Evolutionary conservation across 2,797 vertebrate genomes (phyloP), one percentile per base, ranked within the genome.

Genomic region (Otolemur crassicaudatus): DNA sequence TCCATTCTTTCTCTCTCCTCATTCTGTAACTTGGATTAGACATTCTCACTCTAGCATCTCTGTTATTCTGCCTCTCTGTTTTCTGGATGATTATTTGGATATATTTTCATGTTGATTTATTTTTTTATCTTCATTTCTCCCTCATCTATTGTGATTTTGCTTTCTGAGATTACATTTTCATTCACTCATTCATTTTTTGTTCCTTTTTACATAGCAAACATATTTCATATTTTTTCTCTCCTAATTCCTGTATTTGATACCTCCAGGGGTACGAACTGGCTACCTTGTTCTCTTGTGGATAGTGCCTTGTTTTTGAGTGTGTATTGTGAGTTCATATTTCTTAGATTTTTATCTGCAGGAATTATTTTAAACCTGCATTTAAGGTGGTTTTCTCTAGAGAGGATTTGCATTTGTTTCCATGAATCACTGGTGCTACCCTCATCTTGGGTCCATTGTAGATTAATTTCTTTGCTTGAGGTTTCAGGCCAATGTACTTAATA

Each of bases 111-210:
- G 65, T 80, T 93, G 25, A 75, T 63, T 84, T 82, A 83, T 46
- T 27, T 79, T 69, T 70, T 40, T 75, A 34, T 77, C 76, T 65
- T 85, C 22, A 89, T 43, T 46, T 93, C 19, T 88, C 17, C 17
- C 56, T 75, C 46, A 65, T 40, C 53, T 31, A 56, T 43, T 87
- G 43, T 25, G 19, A 5, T 56, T 81, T 90, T 80, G 4, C 17
- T 94, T 87, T 92, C 53, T 84, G 53, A 95, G 53, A 79, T 88
- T 43, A 5, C 53, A 34, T 81, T 95, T 69, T 91, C 46, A 89
- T 75, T 56, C n/a, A 40, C 11, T n/a, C 12, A 82, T 77, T 79
- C 6, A 58, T 75, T 86, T 25, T 83, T 58, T 29, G 17, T 49
- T 89, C 69, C 27, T 63, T 58, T n/a, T 72, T n/a, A 49, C 19